Base-by-base conservation (phyloP, 1,140 invertebrate species). In the Gerris buenoi region DNA sequence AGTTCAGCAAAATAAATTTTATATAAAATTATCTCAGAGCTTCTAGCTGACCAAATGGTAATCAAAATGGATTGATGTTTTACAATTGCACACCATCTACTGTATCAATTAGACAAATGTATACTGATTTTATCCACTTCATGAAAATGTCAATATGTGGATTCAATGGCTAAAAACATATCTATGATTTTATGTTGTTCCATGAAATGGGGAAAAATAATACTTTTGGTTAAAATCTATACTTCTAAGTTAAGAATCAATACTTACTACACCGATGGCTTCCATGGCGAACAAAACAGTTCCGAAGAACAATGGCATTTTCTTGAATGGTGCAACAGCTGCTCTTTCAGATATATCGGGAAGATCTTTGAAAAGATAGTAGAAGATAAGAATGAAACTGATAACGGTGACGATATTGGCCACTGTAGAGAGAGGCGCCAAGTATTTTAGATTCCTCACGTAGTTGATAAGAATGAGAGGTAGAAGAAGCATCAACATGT, bases 341-440 rank as follows among this genome's bases (percentile, higher is more conserved):
- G 70, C 66, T 59, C 78, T 79, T 18, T 76, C 75, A 26, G 75
- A 75, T 0, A 82, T 70, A 0, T 79, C 74, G 0, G 82, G 82
- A 0, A 84, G 68, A 63, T 86, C 82, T 68, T 81, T 77, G 71
- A 88, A 82, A 67, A 89, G 78, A 73, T 86, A 88, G 76, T 85
- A 87, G 33, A 87, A 81, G 25, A 87, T 85, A 63, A 88, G 82
- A 1, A 78, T 80, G 64, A 90, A 84, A 56, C 84, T 84, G 56
- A 80, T 76, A 18, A 84, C 78, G 2, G 85, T 85, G 1, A 84
- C 76, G 1, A 80, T 76, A 71, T 91, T 91, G 5, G 89, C 90
- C 2, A 89, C 74, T 1, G 84, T 81, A 1, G 88, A 90, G 73
- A 90, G 86, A 0, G 87, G 85, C 1, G 88, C 84, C 69, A 93